Conservation (phyloP, 2,113 vertebrate species). For the Oryzias celebensis region DNA sequence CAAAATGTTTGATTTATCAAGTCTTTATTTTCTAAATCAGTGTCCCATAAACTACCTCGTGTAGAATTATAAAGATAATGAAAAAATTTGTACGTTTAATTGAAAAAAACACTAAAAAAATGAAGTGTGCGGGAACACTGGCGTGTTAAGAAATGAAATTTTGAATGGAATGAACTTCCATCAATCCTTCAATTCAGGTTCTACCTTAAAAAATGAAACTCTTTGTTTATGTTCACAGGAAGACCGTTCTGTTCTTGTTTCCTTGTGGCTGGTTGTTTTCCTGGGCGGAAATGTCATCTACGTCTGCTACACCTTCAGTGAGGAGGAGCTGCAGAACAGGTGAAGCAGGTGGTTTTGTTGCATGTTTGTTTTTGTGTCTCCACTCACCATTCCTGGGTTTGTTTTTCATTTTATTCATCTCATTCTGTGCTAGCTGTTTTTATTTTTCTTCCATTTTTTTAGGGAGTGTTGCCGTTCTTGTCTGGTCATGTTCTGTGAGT, state of each 20-base stretch:
- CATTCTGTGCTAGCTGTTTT: conserved; percentile 18
- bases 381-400: conserved; percentile 17
- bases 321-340: conserved; percentile 95
- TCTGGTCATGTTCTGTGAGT: conserved; percentile 83
- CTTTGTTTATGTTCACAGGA: conserved; percentile 77
- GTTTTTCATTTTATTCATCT: conserved; percentile 31
- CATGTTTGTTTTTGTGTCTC: conserved; percentile 16
- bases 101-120: too few species aligned
- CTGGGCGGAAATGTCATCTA: conserved; percentile 89
- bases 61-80: too few species aligned
- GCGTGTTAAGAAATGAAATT: too few species aligned
- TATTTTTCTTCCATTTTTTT: conserved; percentile 54
- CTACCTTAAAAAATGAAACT: too few species aligned
- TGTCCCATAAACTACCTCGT: too few species aligned
- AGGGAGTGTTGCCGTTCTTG: conserved; percentile 73
- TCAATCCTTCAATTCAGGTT: too few species aligned
- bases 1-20: too few species aligned
- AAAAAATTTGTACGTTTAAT: too few species aligned
- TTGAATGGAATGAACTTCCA: too few species aligned
- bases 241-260: conserved; percentile 87
- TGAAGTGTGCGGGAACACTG: too few species aligned
- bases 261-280: conserved; percentile 90
- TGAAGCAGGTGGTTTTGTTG: conserved; percentile 35
- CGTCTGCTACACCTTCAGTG: conserved; percentile 91
- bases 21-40: too few species aligned